Percentiles rank a stretch among this genome's conserved stretches.
Conservation (phyloP, 2,888 invertebrate genomes). For the Ennomos quercinarius region DNA sequence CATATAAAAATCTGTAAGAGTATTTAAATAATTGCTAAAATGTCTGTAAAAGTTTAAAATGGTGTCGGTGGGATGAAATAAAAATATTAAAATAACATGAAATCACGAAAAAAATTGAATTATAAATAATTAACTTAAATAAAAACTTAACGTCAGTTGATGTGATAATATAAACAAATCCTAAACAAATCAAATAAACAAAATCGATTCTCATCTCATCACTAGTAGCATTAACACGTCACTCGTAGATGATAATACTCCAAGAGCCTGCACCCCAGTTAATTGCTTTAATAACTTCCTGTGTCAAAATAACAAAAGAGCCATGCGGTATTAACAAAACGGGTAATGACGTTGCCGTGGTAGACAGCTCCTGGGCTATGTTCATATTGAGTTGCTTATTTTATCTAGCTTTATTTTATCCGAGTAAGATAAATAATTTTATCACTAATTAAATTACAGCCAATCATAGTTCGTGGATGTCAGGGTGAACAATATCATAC, state of each 20-base stretch:
- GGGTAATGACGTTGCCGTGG: conserved; percentile 65
- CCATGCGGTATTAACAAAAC: conserved; percentile 77
- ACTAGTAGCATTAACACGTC: conserved; percentile 83
- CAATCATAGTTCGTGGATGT: too few species aligned
- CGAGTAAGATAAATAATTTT: not conserved
- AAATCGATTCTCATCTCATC: conserved; percentile 49
- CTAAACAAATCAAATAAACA: conserved; percentile 1
- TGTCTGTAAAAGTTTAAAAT: too few species aligned
- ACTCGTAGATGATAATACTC: conserved; percentile 82
- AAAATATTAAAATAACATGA: too few species aligned
- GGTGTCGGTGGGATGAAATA: too few species aligned
- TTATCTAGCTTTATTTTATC: not conserved
- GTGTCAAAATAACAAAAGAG: conserved; percentile 86
- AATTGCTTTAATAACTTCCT: conserved; percentile 86
- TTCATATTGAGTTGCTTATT: conserved; percentile 52
- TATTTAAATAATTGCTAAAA: too few species aligned
- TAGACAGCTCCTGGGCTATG: conserved; percentile 61
- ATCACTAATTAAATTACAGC: not conserved
- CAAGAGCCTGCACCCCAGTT: conserved; percentile 80
- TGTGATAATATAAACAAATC: too few species aligned
- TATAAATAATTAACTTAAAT: too few species aligned
- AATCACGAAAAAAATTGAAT: too few species aligned
- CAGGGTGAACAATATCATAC: too few species aligned
- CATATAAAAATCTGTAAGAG: too few species aligned
- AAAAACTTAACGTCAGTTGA: too few species aligned